phyloP scores from a whole-genome alignment of 2,113 vertebrate genomes.

The Prunella fulvescens region DNA sequence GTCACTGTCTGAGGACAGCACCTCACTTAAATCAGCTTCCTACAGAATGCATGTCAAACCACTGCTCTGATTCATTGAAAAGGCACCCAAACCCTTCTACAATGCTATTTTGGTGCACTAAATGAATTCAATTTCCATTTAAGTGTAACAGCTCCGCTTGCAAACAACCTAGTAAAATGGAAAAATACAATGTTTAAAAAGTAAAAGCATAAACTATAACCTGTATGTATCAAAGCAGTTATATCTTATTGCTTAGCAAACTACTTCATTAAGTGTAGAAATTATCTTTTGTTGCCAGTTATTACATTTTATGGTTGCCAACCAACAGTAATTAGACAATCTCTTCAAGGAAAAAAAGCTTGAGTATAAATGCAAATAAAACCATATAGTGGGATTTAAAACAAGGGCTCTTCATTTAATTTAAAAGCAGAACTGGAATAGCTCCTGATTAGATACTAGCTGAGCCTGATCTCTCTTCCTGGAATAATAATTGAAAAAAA shows the following conservation, averaged over 20 bases:
- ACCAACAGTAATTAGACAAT: not conserved
- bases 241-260: not conserved
- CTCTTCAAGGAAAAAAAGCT: constrained; percentile 27
- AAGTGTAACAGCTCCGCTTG: not conserved
- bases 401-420: not conserved
- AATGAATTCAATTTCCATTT: constrained; percentile 14
- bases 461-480: not conserved
- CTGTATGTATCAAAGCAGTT: not conserved
- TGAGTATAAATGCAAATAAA: constrained; percentile 4
- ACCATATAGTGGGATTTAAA: not conserved
- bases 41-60: not conserved
- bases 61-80: constrained; percentile 36
- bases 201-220: not conserved
- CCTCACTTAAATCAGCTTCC: not conserved
- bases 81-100: constrained; percentile 13
- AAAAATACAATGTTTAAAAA: not conserved
- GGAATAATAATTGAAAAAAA: not conserved
- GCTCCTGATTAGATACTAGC: not conserved
- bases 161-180: not conserved
- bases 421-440: not conserved
- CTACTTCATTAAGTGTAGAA: not conserved
- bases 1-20: not conserved
- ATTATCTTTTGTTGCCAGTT: constrained; percentile 43
- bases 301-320: constrained; percentile 44
- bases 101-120: constrained; percentile 22